A percentile compares a stretch with the other conserved stretches of the same genome.
phyloP scores from a whole-genome alignment of 2,113 vertebrate species.

The Vidua chalybeata region DNA sequence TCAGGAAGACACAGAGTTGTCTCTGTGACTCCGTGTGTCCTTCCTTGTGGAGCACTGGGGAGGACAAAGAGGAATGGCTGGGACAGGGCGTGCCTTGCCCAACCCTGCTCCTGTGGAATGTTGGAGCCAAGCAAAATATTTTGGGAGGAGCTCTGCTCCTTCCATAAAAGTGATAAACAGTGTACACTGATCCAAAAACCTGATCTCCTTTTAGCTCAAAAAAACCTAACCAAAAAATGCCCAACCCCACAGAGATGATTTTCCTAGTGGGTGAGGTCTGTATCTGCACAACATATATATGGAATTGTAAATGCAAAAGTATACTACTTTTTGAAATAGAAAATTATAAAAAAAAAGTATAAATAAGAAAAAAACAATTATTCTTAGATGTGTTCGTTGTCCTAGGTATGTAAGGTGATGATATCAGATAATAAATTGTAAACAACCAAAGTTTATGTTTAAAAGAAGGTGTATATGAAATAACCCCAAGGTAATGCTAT shows the following conservation, averaged over 20 bases:
- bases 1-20: neutral
- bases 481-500: neutral
- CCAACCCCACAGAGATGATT: neutral
- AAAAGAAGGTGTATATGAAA: neutral
- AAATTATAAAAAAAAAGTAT: neutral
- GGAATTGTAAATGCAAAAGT: neutral
- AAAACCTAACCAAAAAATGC: neutral
- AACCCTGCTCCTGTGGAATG: neutral
- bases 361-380: neutral
- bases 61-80: neutral
- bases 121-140: neutral
- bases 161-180: neutral
- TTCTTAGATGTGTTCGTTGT: neutral
- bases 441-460: neutral
- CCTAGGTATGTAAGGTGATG: rapidly evolving
- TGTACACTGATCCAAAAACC: neutral
- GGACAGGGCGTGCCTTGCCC: neutral
- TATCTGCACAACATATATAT: neutral
- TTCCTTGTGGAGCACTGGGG: neutral
- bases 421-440: neutral
- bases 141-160: neutral
- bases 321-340: neutral
- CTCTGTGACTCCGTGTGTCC: neutral
- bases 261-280: neutral
- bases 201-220: neutral